Evolutionary conservation across 2,888 invertebrate genomes (phyloP).

Genomic region (Drosophila demipolita): DNA sequence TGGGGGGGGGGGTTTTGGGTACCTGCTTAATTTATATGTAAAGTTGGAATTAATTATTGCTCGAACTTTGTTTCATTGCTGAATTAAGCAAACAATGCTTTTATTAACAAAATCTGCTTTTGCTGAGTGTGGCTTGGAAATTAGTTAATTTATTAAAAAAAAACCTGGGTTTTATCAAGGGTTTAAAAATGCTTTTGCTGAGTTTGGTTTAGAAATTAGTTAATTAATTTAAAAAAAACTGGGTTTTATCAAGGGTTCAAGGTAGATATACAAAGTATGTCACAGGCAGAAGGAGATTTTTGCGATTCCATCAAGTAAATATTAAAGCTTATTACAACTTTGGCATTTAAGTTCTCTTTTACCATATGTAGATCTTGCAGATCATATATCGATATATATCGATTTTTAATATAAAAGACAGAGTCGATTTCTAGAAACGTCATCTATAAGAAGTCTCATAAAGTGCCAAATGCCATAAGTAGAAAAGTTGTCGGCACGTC

Average conservation of each 20-base stretch:
- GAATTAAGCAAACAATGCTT: not conserved
- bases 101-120: not conserved
- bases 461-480: too few relatives aligned
- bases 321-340: not conserved
- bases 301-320: not conserved
- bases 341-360: not conserved
- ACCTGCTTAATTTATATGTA: conserved; percentile 10
- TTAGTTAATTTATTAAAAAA: not conserved
- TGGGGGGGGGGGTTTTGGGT: not conserved
- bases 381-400: not conserved
- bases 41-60: conserved; percentile 52
- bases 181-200: not conserved
- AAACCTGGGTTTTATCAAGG: not conserved
- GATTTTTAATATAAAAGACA: not conserved
- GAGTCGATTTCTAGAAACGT: too few relatives aligned
- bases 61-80: not conserved
- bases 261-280: not conserved
- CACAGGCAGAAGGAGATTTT: not conserved
- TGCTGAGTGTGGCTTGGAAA: not conserved
- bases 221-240: not conserved
- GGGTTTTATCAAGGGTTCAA: not conserved
- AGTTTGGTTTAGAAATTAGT: not conserved
- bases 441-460: too few relatives aligned
- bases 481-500: too few relatives aligned
- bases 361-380: too few relatives aligned